phyloP scores from a whole-genome alignment of 2,113 vertebrate genomes.

The Arothron firmamentum region DNA sequence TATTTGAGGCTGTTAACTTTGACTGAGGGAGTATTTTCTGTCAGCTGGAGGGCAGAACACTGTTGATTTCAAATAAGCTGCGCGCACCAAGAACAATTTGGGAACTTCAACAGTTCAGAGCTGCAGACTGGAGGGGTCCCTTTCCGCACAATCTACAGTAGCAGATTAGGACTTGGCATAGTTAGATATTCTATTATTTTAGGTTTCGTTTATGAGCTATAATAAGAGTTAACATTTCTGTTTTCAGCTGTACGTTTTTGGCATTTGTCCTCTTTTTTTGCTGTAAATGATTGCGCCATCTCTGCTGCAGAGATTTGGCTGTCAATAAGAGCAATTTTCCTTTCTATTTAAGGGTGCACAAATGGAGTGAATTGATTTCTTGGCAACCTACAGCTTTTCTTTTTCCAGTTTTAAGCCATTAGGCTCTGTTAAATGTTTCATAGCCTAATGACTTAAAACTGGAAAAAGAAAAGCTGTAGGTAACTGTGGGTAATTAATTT shows the following conservation, averaged over 20 bases:
- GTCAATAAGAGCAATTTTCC: slow-evolving; percentile 3
- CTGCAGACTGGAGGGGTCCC: slow-evolving; percentile 2
- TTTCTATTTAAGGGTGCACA: slow-evolving; percentile 5
- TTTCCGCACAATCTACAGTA: neutral
- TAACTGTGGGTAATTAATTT: slow-evolving; percentile 11
- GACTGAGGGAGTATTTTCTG: neutral
- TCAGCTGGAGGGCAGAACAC: neutral
- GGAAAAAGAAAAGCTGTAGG: slow-evolving; percentile 12
- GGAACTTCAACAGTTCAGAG: slow-evolving; percentile 13
- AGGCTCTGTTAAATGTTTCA: too few relatives aligned
- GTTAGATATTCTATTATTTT: slow-evolving; percentile 4
- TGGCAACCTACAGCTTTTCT: slow-evolving; percentile 23
- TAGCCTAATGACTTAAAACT: neutral
- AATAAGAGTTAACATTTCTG: slow-evolving; percentile 5
- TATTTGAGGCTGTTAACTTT: slow-evolving; percentile 3
- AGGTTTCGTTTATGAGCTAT: neutral
- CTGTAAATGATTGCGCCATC: slow-evolving; percentile 1
- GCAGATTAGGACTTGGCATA: slow-evolving; percentile 10
- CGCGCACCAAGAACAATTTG: neutral
- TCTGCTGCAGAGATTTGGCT: slow-evolving; percentile 11
- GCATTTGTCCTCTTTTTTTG: neutral
- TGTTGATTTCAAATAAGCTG: slow-evolving; percentile 3
- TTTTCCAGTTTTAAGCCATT: neutral
- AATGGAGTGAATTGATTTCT: slow-evolving; percentile 29
- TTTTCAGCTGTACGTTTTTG: neutral